Evolutionary conservation across 2,888 invertebrate species (phyloP), one percentile per base, ranked within the genome.

Genomic region (Herminia tarsipennalis): DNA sequence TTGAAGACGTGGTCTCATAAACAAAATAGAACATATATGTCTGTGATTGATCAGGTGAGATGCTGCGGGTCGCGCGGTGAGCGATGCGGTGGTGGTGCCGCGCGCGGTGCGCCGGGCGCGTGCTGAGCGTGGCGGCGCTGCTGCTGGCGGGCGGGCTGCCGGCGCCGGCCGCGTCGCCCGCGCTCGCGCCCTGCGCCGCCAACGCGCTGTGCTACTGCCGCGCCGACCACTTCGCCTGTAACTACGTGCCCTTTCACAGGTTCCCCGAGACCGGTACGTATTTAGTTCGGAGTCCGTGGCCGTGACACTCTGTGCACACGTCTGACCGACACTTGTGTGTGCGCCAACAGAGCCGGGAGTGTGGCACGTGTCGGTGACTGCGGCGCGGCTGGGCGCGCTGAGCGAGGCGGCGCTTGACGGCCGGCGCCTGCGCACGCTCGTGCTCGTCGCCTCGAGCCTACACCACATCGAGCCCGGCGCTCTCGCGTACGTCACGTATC

Each of bases 391-490:
- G 45, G 95, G 94, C 70, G 94, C 95, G 56, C 92, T 96, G 68
- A 95, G 94, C 67, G 94, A 95, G 72, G 94, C 95, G 76, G 95
- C 95, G 62, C 92, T 96, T 73, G 95, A 94, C 67, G 94, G 93
- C 53, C 92, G 94, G 56, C 92, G 93, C 56, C 93, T 96, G 64
- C 95, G 95, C 78, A 95, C 96, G 40, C 93, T 96, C 36, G 94
- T 96, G 70, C 89, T 96, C 66, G 94, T 95, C 88, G 95, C 95
- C 90, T 95, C 96, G 84, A 93, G 93, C 67, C 92, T 96, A 69
- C 94, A 94, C 78, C 93, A 92, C 77, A 93, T 96, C 46, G 94
- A 94, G 18, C 94, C 95, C 46, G 93, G 93, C 73, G 94, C 95
- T 56, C 94, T 96, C 75, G 92, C 94, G 96, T 96, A 87, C 92